Evolutionary conservation across 2,888 invertebrate genomes (phyloP).

Genomic region (Drosophila merina): DNA sequence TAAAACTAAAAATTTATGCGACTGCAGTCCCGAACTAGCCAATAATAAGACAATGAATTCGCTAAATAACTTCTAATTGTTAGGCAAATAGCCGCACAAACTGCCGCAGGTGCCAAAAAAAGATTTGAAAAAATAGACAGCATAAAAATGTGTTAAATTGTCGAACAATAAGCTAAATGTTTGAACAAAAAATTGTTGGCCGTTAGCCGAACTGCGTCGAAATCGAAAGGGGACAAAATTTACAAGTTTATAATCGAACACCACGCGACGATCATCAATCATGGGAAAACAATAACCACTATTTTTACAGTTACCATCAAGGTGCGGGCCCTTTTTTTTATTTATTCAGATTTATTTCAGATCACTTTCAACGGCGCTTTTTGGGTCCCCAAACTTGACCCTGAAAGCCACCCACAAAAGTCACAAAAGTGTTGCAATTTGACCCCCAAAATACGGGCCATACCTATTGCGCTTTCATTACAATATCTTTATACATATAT

Average conservation of each 20-base stretch:
- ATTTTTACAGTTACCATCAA: conserved; percentile 53
- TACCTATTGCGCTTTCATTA: conserved; percentile 47
- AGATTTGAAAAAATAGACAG: conserved; percentile 1
- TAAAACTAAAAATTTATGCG: conserved; percentile 72
- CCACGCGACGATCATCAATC: conserved; percentile 75
- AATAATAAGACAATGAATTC: conserved; percentile 65
- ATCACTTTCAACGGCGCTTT: conserved; percentile 5
- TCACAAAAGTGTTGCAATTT: conserved; percentile 66
- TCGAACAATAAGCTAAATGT: conserved; percentile 52
- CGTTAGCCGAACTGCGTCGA: conserved; percentile 46
- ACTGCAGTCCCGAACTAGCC: conserved; percentile 54
- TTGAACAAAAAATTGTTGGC: conserved; percentile 45
- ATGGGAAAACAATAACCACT: conserved; percentile 37
- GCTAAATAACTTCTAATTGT: conserved; percentile 75
- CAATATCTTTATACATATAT: conserved; percentile 29
- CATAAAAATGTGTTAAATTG: conserved; percentile 67
- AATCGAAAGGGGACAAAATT: conserved; percentile 70
- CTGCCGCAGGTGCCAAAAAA: conserved; percentile 40
- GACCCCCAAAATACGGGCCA: conserved; percentile 61
- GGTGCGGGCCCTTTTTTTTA: conserved; percentile 13
- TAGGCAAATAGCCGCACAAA: conserved; percentile 60
- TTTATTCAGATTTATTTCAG: not conserved
- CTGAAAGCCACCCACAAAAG: conserved; percentile 46
- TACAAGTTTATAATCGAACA: conserved; percentile 50
- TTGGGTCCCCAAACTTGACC: conserved; percentile 49